These are phyloP conservation scores for Danio choprae DNA, from an alignment of 2,797 vertebrate species.

Conservation along the genomic window DNA sequence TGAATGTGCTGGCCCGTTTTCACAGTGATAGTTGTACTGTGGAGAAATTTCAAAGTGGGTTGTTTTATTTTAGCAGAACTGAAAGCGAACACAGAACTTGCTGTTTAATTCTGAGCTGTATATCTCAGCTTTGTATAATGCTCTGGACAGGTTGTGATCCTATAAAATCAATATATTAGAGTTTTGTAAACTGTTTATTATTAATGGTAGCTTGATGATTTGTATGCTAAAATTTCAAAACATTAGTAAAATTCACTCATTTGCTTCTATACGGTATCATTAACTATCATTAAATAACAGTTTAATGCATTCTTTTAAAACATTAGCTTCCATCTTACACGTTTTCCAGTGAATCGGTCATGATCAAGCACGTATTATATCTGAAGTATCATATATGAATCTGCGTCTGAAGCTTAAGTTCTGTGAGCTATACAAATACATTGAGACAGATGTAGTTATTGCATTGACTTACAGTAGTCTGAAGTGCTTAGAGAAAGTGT, in stretches of 20 bases:
- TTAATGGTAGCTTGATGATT: not conserved
- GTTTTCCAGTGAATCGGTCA: not conserved
- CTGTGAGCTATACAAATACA: not conserved
- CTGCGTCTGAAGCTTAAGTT: not conserved
- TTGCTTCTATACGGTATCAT: not conserved
- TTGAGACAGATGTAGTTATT: not conserved
- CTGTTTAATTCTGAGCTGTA: not conserved
- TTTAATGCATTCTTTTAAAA: not conserved
- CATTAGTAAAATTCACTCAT: not conserved
- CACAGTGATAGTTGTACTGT: not conserved
- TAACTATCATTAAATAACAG: too few relatives aligned
- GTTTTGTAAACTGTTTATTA: too few relatives aligned
- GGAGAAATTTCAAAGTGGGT: slow-evolving; percentile 6
- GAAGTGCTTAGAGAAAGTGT: not conserved
- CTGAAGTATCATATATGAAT: too few relatives aligned
- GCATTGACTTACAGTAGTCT: not conserved
- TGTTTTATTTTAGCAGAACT: not conserved
- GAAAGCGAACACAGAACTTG: not conserved
- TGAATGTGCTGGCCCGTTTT: slow-evolving; percentile 48
- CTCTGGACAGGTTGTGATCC: not conserved
- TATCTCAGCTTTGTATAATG: not conserved
- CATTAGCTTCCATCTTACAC: not conserved
- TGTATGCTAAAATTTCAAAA: not conserved
- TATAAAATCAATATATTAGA: not conserved
- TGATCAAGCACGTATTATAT: not conserved